Base-by-base conservation (phyloP, 2,888 invertebrate genomes). In the Scotopteryx bipunctaria region DNA sequence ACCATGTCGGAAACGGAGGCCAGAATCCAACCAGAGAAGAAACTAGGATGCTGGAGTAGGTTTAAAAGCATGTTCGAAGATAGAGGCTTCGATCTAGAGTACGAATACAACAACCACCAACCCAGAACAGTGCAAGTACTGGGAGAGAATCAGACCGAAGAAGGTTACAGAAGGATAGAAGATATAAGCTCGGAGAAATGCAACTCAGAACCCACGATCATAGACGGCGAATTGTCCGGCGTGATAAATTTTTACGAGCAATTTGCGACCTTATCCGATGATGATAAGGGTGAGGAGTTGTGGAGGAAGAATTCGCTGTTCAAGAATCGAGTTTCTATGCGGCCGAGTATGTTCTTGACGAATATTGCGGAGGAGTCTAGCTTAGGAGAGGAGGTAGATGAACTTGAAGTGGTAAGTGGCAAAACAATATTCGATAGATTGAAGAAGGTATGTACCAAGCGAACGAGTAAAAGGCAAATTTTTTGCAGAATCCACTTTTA, bases 231-330 rank as follows among this genome's bases (percentile, higher is more conserved):
- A 37, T 52, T 81, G 4, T 63, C 67, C 8, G 79, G 76, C 8
- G 78, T 76, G 6, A 75, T 79, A 11, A 82, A 90, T 59, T 89
- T 91, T 63, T 89, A 89, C 55, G 91, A 91, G 55, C 91, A 91
- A 64, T 87, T 91, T 53, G 82, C 88, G 9, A 73, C 77, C 41
- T 65, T 86, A 25, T 72, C 64, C 5, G 86, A 86, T 63, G 84
- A 86, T 27, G 63, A 60, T 1, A 82, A 81, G 31, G 76, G 79
- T 1, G 84, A 64, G 6, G 75, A 81, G 27, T 44, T 77, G 27
- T 76, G 71, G 66, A 74, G 69, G 48, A 77, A 71, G 45, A 70
- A 75, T 41, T 69, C 76, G 6, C 71, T 66, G 8, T 61, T 75
- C 8, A 76, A 78, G 23, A 78, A 72, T 23, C 73, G 87, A 21